phyloP scores from a whole-genome alignment of 1,140 invertebrate species.

The Megalonaias nervosa region DNA sequence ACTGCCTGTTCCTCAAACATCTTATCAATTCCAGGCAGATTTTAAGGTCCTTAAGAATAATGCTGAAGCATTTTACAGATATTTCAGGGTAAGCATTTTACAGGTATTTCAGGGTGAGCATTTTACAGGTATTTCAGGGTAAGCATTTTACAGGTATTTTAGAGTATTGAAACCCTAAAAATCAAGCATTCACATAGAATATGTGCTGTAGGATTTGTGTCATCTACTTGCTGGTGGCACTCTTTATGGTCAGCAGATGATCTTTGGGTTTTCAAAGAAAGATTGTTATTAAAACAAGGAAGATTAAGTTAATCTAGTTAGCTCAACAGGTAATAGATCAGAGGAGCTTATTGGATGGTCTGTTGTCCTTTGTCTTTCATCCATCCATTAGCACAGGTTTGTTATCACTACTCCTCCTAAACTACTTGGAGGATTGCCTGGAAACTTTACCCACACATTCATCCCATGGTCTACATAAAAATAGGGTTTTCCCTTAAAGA shows the following conservation, averaged over 20 bases:
- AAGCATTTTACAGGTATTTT: slow-evolving; percentile 63
- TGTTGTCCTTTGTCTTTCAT: no score
- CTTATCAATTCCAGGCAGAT: slow-evolving; percentile 71
- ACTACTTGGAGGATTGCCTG: no score
- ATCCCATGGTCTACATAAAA: no score
- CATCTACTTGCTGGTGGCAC: background rate
- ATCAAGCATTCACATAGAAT: no score
- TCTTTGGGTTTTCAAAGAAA: background rate
- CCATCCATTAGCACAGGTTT: no score
- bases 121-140: slow-evolving; percentile 67
- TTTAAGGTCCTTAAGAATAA: slow-evolving; percentile 66
- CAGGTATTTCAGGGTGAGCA: slow-evolving; percentile 63
- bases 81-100: slow-evolving; percentile 66
- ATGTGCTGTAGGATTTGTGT: no score
- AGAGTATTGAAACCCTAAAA: slow-evolving; percentile 40
- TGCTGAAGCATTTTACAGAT: slow-evolving; percentile 58
- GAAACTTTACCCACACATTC: no score
- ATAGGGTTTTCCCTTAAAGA: no score
- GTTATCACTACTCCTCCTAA: no score
- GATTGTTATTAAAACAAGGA: background rate
- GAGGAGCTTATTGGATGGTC: no score
- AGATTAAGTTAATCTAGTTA: background rate
- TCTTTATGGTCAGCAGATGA: background rate
- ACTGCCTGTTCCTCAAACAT: slow-evolving; percentile 54
- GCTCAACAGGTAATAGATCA: no score